Evolutionary conservation across 2,888 invertebrate genomes (phyloP), one percentile per base, ranked within the genome.

Genomic region (Anoncus sp.): DNA sequence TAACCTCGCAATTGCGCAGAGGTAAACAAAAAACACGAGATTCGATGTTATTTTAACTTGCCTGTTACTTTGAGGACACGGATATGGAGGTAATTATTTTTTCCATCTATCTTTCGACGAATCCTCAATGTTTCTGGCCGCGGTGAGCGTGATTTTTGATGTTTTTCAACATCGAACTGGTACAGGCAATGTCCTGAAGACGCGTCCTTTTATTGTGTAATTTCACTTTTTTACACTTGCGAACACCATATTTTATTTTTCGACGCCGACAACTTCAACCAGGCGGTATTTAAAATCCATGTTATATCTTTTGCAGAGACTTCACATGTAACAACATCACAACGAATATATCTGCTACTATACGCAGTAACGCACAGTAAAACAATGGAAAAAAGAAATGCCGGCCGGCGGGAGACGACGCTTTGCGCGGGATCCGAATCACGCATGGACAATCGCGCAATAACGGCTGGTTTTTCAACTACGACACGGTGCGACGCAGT

Each of bases 281-380:
- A 31, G 57, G 35, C 57, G 38, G 20, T 57, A 57, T 35, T 57
- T 57, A 16, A 57, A n/a, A 57, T 35, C 18, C 57, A 57, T 57
- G 3, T 31, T 31, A n/a, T n/a, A n/a, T n/a, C n/a, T n/a, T n/a
- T n/a, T n/a, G n/a, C n/a, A n/a, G n/a, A n/a, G n/a, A n/a, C n/a
- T n/a, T n/a, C n/a, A n/a, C n/a, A n/a, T n/a, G n/a, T n/a, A n/a
- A n/a, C n/a, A n/a, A n/a, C n/a, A n/a, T n/a, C n/a, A n/a, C n/a
- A n/a, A n/a, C n/a, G n/a, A n/a, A n/a, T n/a, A n/a, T n/a, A n/a
- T n/a, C n/a, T n/a, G n/a, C n/a, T n/a, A n/a, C n/a, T n/a, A n/a
- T n/a, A n/a, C n/a, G n/a, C n/a, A n/a, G n/a, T n/a, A n/a, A n/a
- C n/a, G n/a, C n/a, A n/a, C n/a, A n/a, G n/a, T n/a, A n/a, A n/a